A percentile compares a stretch with the other conserved stretches of the same genome.
phyloP scores from a whole-genome alignment of 2,797 vertebrate species.

The Crocodylus rhombifer region DNA sequence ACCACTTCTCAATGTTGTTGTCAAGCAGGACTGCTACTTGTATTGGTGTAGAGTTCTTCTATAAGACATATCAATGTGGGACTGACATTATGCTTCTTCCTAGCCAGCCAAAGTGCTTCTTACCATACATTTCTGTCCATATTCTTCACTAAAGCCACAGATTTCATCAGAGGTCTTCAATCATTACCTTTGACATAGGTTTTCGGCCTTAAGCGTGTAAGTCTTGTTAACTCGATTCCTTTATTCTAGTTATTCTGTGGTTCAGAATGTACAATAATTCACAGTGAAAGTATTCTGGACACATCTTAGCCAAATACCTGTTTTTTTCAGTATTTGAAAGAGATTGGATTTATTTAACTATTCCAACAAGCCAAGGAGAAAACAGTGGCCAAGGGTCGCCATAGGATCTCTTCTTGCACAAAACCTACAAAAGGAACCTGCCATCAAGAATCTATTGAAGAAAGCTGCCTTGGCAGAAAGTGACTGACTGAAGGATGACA shows the following conservation, averaged over 20 bases:
- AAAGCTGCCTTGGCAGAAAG: neutral
- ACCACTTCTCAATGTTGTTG: too few species aligned
- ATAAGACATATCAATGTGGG: too few species aligned
- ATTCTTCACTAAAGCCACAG: neutral
- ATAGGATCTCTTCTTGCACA: neutral
- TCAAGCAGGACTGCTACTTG: too few species aligned
- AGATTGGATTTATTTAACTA: neutral
- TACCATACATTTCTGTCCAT: neutral
- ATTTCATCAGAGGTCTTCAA: neutral
- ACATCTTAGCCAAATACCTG: neutral
- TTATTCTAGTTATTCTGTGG: conserved; percentile 20
- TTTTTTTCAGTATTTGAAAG: conserved; percentile 21
- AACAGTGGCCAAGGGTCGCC: neutral
- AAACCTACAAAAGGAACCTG: fast-evolving
- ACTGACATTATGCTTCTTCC: too few species aligned
- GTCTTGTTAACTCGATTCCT: neutral
- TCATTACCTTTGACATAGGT: conserved; percentile 10
- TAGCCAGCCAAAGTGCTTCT: too few species aligned
- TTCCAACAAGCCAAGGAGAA: neutral
- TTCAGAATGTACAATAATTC: conserved; percentile 3
- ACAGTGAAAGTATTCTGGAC: conserved; percentile 11
- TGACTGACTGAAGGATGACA: neutral
- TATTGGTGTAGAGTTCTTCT: too few species aligned
- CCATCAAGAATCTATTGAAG: neutral
- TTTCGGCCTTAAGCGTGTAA: conserved; percentile 9